Evolutionary conservation across 2,888 invertebrate genomes (phyloP), one percentile per base, ranked within the genome.

Genomic region (Cryptus armator): DNA sequence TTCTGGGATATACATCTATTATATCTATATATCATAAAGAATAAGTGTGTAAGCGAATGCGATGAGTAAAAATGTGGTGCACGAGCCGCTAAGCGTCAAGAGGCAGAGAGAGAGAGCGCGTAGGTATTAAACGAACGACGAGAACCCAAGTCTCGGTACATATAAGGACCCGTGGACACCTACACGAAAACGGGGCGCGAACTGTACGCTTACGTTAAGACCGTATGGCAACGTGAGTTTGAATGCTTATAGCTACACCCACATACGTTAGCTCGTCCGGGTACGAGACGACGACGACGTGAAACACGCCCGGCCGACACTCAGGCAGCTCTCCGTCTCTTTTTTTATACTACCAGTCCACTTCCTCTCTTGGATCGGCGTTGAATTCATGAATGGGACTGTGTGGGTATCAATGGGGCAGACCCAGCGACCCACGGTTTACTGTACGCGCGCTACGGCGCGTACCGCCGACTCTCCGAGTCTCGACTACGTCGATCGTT

Each of bases 381-480:
- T 87, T 90, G 89, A 89, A 91, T 91, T 90, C 91, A 91, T 91
- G 91, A 91, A 91, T 91, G 91, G 90, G 53, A 89, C 81, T 87
- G 91, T 91, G 91, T 88, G 90, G 90, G 88, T 90, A 91, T 91
- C 91, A 91, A 91, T 91, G 91, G 89, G 89, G 88, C 89, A 85
- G 85, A 82, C 85, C 82, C 85, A 76, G 46, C 85, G 85, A 76
- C 85, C 85, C 85, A 85, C 85, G 37, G 85, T 82, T 16, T 62
- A 16, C 37, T 71, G 59, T 51, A 77, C 71, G 67, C 37, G 32
- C 67, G 44, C 10, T 24, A 46, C 10, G 43, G 43, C 37, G 44
- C 67, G 14, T 70, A 5, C 9, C 37, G 37, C 37, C 37, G 37
- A 79, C 51, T 32, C 70, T 71, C 51, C 64, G 51, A 10, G 76